Percentiles rank a stretch among this genome's conserved stretches.
phyloP scores from a whole-genome alignment of 92 coral and sea anemone genomes.

The Pocillopora grandis region DNA sequence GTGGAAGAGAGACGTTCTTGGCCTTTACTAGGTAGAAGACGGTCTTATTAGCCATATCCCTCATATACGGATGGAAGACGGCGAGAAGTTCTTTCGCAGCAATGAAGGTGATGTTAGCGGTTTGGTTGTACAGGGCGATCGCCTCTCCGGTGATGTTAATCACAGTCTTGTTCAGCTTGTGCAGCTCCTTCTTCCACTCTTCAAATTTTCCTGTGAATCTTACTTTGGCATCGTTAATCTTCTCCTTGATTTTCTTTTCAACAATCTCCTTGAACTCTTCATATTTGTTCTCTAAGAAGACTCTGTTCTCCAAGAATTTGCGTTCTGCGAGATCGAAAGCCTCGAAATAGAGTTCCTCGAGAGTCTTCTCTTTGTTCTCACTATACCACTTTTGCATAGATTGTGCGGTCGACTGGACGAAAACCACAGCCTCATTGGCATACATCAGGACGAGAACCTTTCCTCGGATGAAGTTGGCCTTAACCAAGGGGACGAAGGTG shows the following conservation, averaged over 20 bases:
- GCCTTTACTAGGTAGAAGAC: conserved; percentile 46
- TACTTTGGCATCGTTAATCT: conserved; percentile 1
- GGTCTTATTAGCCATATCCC: conserved; percentile 58
- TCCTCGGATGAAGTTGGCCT: conserved; percentile 51
- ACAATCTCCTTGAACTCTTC: conserved; percentile 42
- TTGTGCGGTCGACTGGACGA: conserved; percentile 48
- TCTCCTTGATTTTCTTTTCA: conserved; percentile 26
- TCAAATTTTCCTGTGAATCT: conserved; percentile 31
- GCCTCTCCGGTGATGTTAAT: conserved; percentile 60
- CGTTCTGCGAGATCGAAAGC: conserved; percentile 45
- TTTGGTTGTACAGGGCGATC: conserved; percentile 67
- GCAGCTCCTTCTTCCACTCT: conserved; percentile 43
- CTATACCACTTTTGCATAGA: conserved; percentile 73
- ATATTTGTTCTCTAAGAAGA: conserved; percentile 37
- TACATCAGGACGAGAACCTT: conserved; percentile 57
- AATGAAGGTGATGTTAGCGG: conserved; percentile 58
- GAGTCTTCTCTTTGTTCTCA: conserved; percentile 84
- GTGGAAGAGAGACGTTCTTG: conserved; percentile 55
- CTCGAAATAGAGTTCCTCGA: conserved; percentile 65
- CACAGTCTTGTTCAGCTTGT: conserved; percentile 68
- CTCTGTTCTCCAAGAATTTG: conserved; percentile 32
- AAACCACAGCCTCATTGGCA: conserved; percentile 48
- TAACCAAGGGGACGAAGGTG: conserved; percentile 62
- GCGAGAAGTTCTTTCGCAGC: conserved; percentile 71
- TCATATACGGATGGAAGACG: conserved; percentile 67